Base-by-base conservation (phyloP, 2,113 vertebrate species). In the Ceyx margarethae region DNA sequence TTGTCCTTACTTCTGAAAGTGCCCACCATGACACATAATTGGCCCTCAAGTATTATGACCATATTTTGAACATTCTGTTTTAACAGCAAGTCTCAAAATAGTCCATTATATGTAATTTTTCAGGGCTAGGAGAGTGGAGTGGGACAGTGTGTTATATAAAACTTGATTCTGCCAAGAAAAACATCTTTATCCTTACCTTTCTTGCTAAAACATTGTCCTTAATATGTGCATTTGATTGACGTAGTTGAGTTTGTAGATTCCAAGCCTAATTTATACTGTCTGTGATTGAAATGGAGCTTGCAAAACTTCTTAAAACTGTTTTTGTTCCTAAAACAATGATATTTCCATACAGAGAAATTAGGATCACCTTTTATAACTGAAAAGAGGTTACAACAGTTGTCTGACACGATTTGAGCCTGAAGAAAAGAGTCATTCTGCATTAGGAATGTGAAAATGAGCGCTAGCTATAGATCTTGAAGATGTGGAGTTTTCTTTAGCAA, bases 61-160 rank as follows among this genome's bases (percentile, higher is more conserved):
- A 14, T 93, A 91, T 90, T 92, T 81, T 86, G 28, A 96, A 79
- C 64, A 37, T 88, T 87, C 82, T 66, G 37, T 91, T 80, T 80
- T 68, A 54, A 22, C 28, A 76, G 50, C 51, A 69, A 69, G 72
- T 79, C 71, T 82, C 57, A 75, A 89, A 85, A 57, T 91, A 77
- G 74, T 58, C 21, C 46, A 81, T 89, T 95, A 20, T 75, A 16
- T 92, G 28, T 87, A 10, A 56, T 76, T 96, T 94, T 95, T 81
- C 76, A 51, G 86, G 84, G 54, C 83, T 5, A 7, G 21, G 15
- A 54, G 65, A 54, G 31, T 28, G 66, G 26, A 72, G 78, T 35
- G 79, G n/a, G 33, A 65, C 23, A 45, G 22, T 57, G 22, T 62
- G 25, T 85, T 91, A 26, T 11, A 20, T 58, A 66, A 86, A 95